Base-by-base conservation (phyloP, 2,888 invertebrate species). In the Habroteleia sp. region DNA sequence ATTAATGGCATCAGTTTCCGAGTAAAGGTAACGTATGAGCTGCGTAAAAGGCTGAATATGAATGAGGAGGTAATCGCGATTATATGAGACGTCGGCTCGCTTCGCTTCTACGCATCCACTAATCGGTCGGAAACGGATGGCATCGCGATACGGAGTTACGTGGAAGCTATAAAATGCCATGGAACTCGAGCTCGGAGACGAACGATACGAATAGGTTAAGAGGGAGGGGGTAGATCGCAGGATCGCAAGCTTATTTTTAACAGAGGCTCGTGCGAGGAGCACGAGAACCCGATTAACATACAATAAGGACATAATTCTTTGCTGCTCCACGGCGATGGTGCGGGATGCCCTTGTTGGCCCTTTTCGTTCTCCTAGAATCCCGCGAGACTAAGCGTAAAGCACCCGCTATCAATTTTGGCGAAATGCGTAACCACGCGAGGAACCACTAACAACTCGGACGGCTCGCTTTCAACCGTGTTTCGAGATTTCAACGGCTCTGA, bases 231-330 rank as follows among this genome's bases (percentile, higher is more conserved):
- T 50, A 76, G 75, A 77, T 73, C 77, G 65, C 35, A 65, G 77
- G 73, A 80, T 78, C 79, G 78, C 79, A 69, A 75, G 82, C 79
- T 68, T 81, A 84, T 85, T 85, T 85, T 85, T 83, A 79, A 81
- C 16, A 68, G 63, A 56, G 78, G 58, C 79, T 79, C 81, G 78
- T 80, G 81, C 80, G 78, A 79, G 78, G 77, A 66, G 74, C 73
- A 62, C 78, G 77, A 77, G 78, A 78, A 81, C 80, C 81, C 81
- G 81, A 85, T 86, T 86, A 86, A 84, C 85, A 86, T 86, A 86
- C 85, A 86, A 86, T 86, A 85, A 83, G 85, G 80, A 84, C 84
- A 85, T 86, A 84, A 86, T 85, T 86, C 85, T 86, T 79, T 81
- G 80, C 77, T 78, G 77, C 78, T 80, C 78, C 80, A 78, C 63